Percentiles rank a stretch among this genome's conserved stretches.
These are phyloP conservation scores for Drosophila falleni DNA, from an alignment of 2,888 invertebrate genomes.

Conservation along the genomic window DNA sequence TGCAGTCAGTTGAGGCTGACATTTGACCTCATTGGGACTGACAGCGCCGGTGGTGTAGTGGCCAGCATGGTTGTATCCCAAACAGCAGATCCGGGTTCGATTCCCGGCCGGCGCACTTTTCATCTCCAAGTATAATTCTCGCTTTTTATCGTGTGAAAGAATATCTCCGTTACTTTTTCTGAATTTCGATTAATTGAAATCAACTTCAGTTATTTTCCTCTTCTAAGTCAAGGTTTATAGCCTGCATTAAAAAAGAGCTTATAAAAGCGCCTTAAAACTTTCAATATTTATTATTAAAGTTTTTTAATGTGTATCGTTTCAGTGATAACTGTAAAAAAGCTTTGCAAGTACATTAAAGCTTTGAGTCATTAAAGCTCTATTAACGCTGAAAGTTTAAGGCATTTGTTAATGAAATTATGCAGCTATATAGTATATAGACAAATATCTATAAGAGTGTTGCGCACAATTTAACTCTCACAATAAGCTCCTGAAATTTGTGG, in stretches of 20 bases:
- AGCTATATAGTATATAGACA: too few relatives aligned
- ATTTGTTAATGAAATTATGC: too few relatives aligned
- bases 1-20: conserved; percentile 18
- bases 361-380: too few relatives aligned
- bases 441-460: too few relatives aligned
- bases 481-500: too few relatives aligned
- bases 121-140: background rate
- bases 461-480: too few relatives aligned
- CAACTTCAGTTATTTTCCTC: background rate
- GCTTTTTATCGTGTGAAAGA: background rate
- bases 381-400: too few relatives aligned
- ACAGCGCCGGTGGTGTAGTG: conserved; percentile 54
- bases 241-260: background rate
- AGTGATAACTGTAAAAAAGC: background rate
- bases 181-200: background rate
- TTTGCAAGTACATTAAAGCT: background rate
- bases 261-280: too few relatives aligned
- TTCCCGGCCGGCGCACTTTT: conserved; percentile 48
- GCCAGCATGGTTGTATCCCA: conserved; percentile 53
- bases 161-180: background rate
- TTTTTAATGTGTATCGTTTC: too few relatives aligned
- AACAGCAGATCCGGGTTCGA: conserved; percentile 55
- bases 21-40: background rate
- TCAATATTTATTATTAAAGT: too few relatives aligned
- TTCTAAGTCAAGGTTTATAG: too few relatives aligned